These are phyloP conservation scores for Drosophila mojavensis DNA, from an alignment of 1,140 invertebrate species.

Conservation along the genomic window DNA sequence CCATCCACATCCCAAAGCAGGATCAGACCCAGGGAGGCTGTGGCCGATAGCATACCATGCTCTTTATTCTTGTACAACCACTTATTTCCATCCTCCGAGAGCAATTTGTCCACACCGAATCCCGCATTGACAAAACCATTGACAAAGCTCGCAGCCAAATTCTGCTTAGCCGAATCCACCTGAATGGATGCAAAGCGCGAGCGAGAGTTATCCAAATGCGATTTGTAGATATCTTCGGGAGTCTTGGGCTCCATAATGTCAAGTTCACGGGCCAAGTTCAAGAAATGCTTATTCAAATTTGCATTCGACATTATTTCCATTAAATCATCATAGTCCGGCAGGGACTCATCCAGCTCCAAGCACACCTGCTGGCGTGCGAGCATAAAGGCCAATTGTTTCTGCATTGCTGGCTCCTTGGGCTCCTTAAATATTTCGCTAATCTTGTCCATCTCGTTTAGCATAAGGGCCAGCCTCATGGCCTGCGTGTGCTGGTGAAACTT, in stretches of 20 bases:
- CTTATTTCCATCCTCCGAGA: slow-evolving; percentile 98
- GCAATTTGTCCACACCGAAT: slow-evolving; percentile 98
- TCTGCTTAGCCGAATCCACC: slow-evolving; percentile 97
- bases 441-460: slow-evolving; percentile 91
- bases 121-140: slow-evolving; percentile 99
- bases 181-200: slow-evolving; percentile 93
- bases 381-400: slow-evolving; percentile 98
- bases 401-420: slow-evolving; percentile 78
- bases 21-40: slow-evolving; percentile 96
- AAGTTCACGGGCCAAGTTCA: slow-evolving; percentile 97
- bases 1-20: slow-evolving; percentile 99
- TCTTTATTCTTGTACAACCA: slow-evolving; percentile 99
- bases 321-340: slow-evolving; percentile 93
- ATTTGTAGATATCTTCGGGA: slow-evolving; percentile 99
- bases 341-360: slow-evolving; percentile 89
- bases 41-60: slow-evolving; percentile 99
- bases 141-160: slow-evolving; percentile 98
- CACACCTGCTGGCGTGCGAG: slow-evolving; percentile 98
- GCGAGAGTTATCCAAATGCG: slow-evolving; percentile 96
- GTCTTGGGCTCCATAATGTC: slow-evolving; percentile 99
- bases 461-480: slow-evolving; percentile 96
- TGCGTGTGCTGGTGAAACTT: slow-evolving; percentile 98
- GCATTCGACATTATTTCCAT: slow-evolving; percentile 98
- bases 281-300: slow-evolving; percentile 97
- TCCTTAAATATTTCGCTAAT: slow-evolving; percentile 78